Conservation (phyloP, 37 sponge, comb jelly and placozoan genomes). For the Ianthella basta region DNA sequence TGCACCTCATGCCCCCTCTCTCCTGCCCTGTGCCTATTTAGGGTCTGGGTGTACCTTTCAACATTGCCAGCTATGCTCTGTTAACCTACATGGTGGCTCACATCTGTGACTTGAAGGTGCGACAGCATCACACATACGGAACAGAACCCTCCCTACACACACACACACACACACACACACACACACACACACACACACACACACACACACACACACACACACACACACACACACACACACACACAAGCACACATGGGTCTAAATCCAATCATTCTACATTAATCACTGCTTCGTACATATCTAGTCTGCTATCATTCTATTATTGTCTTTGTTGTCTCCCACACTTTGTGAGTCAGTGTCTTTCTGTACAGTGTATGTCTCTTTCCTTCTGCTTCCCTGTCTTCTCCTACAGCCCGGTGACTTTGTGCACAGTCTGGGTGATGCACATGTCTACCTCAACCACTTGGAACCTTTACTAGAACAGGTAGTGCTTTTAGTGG, state of each 20-base stretch:
- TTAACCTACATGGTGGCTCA: conserved; percentile 99
- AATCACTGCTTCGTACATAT: too few relatives aligned
- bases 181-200: neutral
- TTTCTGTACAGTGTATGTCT: too few relatives aligned
- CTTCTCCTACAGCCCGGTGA: conserved; percentile 74
- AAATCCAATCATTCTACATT: too few relatives aligned
- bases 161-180: neutral
- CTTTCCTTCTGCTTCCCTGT: too few relatives aligned
- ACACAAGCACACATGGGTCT: neutral
- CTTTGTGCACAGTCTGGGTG: conserved; percentile 77
- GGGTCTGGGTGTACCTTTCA: conserved; percentile 99
- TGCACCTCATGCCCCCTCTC: too few relatives aligned
- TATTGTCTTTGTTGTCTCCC: too few relatives aligned
- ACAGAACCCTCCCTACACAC: too few relatives aligned
- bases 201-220: conserved; percentile 12
- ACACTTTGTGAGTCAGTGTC: too few relatives aligned
- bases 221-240: conserved; percentile 23
- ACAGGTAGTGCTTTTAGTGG: too few relatives aligned
- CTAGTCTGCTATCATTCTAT: too few relatives aligned
- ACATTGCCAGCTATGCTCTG: conserved; percentile 95
- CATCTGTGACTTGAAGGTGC: conserved; percentile 82
- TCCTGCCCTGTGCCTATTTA: conserved; percentile 15
- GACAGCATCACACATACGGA: neutral
- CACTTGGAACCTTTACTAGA: conserved; percentile 88
- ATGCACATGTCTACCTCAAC: conserved; percentile 95